Evolutionary conservation across 2,797 vertebrate species (phyloP).

Genomic region (Distichodus sexfasciatus): DNA sequence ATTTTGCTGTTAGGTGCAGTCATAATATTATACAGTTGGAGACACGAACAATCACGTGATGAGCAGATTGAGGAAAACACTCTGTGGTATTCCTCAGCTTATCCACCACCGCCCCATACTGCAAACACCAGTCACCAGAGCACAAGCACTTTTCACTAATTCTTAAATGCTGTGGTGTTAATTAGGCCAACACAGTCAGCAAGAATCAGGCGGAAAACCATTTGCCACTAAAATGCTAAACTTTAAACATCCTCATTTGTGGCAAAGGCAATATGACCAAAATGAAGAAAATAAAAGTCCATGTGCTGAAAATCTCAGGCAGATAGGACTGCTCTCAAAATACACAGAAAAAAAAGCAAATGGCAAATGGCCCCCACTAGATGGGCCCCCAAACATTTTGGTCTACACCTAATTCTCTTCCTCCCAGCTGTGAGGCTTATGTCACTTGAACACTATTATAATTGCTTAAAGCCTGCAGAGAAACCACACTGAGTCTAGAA

Average conservation of each 20-base stretch:
- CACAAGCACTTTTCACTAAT: neutral
- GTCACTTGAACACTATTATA: conserved; percentile 67
- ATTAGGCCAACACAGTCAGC: conserved; percentile 26
- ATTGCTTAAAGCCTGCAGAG: conserved; percentile 51
- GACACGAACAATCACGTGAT: conserved; percentile 32
- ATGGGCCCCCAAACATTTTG: conserved; percentile 42
- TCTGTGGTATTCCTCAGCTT: conserved; percentile 28
- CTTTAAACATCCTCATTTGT: conserved; percentile 17
- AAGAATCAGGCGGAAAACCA: conserved; percentile 7
- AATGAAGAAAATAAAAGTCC: conserved; percentile 38
- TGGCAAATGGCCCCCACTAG: conserved; percentile 53
- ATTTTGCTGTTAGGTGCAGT: neutral
- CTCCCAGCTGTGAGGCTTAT: conserved; percentile 71
- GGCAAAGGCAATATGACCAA: conserved; percentile 42
- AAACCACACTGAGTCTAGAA: conserved; percentile 40
- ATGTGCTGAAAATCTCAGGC: conserved; percentile 47
- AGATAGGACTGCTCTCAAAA: conserved; percentile 49
- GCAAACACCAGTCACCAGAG: conserved; percentile 31
- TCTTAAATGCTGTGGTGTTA: neutral
- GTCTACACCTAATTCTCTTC: conserved; percentile 65
- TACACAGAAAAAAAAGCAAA: conserved; percentile 55
- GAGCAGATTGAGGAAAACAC: conserved; percentile 34
- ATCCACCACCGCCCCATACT: conserved; percentile 31
- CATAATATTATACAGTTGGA: neutral
- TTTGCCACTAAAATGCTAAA: conserved; percentile 28